phyloP scores from a whole-genome alignment of 2,797 vertebrate genomes.

The Lagodon rhomboides region DNA sequence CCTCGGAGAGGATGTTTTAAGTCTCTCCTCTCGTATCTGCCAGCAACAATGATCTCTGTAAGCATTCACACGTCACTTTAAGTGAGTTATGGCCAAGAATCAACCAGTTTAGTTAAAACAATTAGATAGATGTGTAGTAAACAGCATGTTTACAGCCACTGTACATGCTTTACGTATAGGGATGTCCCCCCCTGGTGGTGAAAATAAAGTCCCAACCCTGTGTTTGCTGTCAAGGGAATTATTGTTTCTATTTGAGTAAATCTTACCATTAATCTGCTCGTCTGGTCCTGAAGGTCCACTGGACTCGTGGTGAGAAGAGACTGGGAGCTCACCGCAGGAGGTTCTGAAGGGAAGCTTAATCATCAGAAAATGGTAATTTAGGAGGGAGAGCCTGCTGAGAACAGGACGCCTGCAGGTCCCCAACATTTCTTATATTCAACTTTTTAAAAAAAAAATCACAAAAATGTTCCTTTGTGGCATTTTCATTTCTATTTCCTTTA shows the following conservation, averaged over 20 bases:
- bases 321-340: not conserved
- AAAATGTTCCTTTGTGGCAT: no score
- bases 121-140: not conserved
- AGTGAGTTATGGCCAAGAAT: not conserved
- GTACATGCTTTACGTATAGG: not conserved
- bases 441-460: no score
- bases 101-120: not conserved
- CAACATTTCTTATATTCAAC: no score
- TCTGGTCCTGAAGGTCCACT: not conserved
- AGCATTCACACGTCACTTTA: not conserved
- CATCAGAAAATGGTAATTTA: not conserved
- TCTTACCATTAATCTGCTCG: not conserved
- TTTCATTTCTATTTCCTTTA: no score
- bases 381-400: not conserved
- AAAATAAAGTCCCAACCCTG: not conserved
- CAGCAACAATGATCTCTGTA: not conserved
- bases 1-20: not conserved
- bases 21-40: not conserved
- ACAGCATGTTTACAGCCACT: not conserved
- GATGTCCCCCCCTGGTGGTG: slow-evolving; percentile 66
- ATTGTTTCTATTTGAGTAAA: not conserved
- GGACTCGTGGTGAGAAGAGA: not conserved
- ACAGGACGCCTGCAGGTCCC: no score
- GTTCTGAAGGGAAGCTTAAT: not conserved
- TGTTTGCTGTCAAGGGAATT: not conserved